Percentiles rank a stretch among this genome's conserved stretches.
Conservation (phyloP, 2,797 vertebrate species). For the Perodicticus potto region DNA sequence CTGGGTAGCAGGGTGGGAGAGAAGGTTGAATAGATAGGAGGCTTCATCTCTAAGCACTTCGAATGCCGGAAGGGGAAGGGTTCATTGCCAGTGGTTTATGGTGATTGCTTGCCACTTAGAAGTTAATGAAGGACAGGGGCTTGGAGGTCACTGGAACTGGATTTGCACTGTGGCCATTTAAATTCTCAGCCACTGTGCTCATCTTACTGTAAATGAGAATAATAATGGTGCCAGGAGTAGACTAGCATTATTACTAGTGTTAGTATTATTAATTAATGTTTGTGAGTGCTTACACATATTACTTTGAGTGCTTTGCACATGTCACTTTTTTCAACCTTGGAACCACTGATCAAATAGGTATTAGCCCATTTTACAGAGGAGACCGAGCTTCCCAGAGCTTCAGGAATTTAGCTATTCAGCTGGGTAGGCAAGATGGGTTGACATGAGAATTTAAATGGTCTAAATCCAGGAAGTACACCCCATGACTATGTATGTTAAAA, state of each 20-base stretch:
- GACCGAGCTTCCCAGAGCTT: neutral
- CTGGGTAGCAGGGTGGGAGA: neutral
- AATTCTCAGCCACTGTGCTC: neutral
- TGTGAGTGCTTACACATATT: neutral
- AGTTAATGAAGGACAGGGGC: neutral
- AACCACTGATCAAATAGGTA: neutral
- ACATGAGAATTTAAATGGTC: neutral
- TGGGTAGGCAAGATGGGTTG: neutral
- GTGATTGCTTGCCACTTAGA: neutral
- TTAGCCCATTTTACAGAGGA: slow-evolving; percentile 20
- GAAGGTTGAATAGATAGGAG: neutral
- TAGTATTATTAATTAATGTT: neutral
- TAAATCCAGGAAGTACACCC: neutral
- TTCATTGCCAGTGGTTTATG: neutral
- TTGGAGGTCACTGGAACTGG: neutral
- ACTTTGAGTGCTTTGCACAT: neutral
- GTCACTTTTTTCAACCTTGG: neutral
- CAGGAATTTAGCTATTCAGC: neutral
- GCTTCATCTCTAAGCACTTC: neutral
- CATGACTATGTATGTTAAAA: neutral
- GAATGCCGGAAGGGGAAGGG: neutral
- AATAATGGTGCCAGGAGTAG: neutral
- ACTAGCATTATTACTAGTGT: neutral
- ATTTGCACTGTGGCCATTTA: neutral
- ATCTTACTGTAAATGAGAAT: neutral